phyloP scores from a whole-genome alignment of 1,140 invertebrate species.

The Laupala kohalensis region DNA sequence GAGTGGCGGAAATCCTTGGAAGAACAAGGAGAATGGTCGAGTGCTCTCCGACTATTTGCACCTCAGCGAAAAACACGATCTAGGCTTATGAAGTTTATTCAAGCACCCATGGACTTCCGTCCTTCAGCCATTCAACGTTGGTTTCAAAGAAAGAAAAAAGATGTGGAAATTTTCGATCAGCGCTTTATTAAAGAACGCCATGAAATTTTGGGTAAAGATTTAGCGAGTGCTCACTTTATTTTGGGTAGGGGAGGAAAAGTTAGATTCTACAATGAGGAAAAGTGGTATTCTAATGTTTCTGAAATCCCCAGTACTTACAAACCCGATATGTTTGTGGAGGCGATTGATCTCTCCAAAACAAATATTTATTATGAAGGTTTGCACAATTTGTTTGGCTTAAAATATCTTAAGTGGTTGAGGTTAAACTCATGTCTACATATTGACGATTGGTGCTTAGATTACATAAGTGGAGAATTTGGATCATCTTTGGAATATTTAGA shows the following conservation, averaged over 20 bases:
- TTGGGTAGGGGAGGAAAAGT: conserved; percentile 49
- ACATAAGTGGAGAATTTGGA: conserved; percentile 40
- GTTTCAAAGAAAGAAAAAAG: conserved; percentile 26
- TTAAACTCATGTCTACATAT: conserved; percentile 45
- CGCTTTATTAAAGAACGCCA: conserved; percentile 31
- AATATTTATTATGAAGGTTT: conserved; percentile 53
- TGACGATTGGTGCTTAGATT: conserved; percentile 65
- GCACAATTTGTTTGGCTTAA: conserved; percentile 44
- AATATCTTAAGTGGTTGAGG: conserved; percentile 45
- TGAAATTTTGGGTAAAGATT: conserved; percentile 44
- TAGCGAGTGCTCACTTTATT: conserved; percentile 64
- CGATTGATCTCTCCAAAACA: conserved; percentile 49
- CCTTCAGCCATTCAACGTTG: conserved; percentile 21
- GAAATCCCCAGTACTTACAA: neutral
- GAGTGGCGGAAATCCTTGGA: too few relatives aligned
- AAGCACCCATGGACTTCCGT: neutral
- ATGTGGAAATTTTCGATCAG: conserved; percentile 28
- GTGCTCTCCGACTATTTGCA: too few relatives aligned
- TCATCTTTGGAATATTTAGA: conserved; percentile 53
- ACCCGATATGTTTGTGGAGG: conserved; percentile 40
- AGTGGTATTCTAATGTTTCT: conserved; percentile 18
- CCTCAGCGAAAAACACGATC: too few relatives aligned
- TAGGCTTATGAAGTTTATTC: neutral
- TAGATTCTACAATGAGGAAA: conserved; percentile 40
- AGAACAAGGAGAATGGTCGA: too few relatives aligned